Conservation (phyloP, 2,113 vertebrate species). For the Chlamydotis undulata region DNA sequence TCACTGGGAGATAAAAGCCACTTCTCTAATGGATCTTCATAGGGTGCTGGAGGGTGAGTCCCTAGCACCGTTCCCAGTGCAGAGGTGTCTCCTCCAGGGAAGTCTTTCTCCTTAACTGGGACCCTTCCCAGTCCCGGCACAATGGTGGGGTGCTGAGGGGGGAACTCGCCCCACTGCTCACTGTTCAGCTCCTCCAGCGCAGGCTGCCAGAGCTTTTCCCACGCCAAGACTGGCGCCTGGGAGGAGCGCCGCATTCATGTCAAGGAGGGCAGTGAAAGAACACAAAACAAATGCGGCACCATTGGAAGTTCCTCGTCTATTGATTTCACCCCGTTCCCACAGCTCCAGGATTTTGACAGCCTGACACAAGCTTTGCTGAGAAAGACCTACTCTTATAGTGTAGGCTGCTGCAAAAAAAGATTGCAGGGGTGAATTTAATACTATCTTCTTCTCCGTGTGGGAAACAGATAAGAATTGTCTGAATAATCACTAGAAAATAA, state of each 20-base stretch:
- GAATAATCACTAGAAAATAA: background rate
- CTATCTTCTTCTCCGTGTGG: background rate
- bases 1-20: background rate
- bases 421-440: background rate
- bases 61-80: background rate
- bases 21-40: background rate
- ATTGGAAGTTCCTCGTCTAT: background rate
- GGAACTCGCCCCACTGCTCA: accelerated
- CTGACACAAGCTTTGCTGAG: background rate
- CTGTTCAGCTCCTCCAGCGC: accelerated
- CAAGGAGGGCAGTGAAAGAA: background rate
- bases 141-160: accelerated
- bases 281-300: background rate
- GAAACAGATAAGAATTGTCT: background rate
- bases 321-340: background rate
- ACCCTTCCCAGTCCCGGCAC: background rate
- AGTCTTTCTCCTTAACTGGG: background rate
- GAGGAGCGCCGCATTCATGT: background rate
- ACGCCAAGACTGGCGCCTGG: background rate
- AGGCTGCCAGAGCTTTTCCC: background rate
- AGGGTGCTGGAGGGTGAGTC: accelerated
- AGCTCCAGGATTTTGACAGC: background rate
- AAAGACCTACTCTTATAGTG: background rate
- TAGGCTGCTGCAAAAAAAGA: background rate
- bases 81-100: background rate